Evolutionary conservation across 2,888 invertebrate species (phyloP).

Genomic region (Caprella mutica): DNA sequence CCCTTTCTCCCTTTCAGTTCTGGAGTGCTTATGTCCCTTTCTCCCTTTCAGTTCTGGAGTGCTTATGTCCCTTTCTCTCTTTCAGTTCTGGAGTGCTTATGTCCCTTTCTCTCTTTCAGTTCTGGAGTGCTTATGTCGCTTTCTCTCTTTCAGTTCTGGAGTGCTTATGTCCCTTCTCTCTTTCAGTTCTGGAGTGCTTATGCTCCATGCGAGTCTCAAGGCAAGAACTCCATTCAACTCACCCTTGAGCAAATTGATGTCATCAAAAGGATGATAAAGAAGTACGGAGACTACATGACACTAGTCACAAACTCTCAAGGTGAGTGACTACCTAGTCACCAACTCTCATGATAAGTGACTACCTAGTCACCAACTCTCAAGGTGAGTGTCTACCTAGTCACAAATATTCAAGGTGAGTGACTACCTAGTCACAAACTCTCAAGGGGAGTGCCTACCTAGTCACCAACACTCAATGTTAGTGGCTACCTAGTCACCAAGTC

Average conservation of each 20-base stretch:
- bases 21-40: no score
- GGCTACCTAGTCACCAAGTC: constrained; percentile 47
- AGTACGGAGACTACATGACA: constrained; percentile 42
- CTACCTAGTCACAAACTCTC: constrained; percentile 46
- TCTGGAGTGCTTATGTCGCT: no score
- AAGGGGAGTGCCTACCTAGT: constrained; percentile 16
- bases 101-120: no score
- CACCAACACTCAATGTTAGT: no score
- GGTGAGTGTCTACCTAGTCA: constrained; percentile 11
- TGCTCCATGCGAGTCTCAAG: constrained; percentile 53
- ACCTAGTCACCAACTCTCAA: constrained; percentile 45
- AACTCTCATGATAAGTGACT: no score
- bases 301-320: constrained; percentile 44
- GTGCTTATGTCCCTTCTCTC: not conserved
- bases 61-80: no score
- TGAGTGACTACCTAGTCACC: constrained; percentile 1
- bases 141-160: no score
- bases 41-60: no score
- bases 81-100: no score
- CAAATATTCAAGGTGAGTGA: no score
- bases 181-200: constrained; percentile 52
- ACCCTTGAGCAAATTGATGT: constrained; percentile 57
- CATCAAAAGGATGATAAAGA: constrained; percentile 49
- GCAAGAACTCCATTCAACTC: constrained; percentile 54
- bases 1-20: no score